Evolutionary conservation across 2,113 vertebrate species (phyloP).

Genomic region (Eonycteris spelaea): DNA sequence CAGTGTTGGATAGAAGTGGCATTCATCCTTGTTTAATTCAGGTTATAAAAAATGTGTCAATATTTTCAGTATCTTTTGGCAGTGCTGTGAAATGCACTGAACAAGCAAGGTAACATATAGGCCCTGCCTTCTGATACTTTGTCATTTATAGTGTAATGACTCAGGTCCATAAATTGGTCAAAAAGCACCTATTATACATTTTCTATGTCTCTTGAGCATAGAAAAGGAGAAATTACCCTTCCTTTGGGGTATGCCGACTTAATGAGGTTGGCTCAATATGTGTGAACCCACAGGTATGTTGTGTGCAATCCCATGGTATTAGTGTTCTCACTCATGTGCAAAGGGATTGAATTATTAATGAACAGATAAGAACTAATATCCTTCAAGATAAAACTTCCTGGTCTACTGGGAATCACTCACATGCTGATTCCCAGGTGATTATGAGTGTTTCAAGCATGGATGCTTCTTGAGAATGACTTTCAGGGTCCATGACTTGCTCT

Average conservation of each 20-base stretch:
- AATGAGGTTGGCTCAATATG: background rate
- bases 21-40: background rate
- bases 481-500: background rate
- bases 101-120: background rate
- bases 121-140: background rate
- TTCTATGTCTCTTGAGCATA: background rate
- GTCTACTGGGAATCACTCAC: background rate
- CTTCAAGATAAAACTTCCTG: background rate
- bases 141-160: background rate
- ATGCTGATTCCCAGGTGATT: background rate
- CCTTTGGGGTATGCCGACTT: background rate
- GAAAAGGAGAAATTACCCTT: background rate
- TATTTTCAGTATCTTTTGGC: conserved; percentile 17
- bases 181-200: background rate
- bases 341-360: background rate
- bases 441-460: background rate
- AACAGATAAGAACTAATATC: background rate
- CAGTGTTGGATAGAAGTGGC: background rate
- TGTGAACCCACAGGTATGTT: background rate
- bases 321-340: background rate
- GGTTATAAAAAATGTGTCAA: background rate
- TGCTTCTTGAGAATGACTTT: conserved; percentile 24
- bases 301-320: background rate
- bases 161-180: background rate
- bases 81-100: background rate